Base-by-base conservation (phyloP, 2,888 invertebrate genomes). In the Amiota communis region DNA sequence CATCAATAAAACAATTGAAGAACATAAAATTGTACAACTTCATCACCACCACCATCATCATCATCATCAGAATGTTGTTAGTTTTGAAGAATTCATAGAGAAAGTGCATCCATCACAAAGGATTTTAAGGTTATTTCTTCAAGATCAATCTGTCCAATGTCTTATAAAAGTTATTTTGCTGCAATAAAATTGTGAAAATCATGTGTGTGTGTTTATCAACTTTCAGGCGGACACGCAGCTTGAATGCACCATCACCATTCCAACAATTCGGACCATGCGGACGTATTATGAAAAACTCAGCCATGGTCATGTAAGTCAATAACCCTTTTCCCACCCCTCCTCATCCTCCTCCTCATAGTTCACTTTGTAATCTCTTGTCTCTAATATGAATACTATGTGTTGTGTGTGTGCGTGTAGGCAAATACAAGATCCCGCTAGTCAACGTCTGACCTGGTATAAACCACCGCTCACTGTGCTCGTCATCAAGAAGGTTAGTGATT, bases 221-320 rank as follows among this genome's bases (percentile, higher is more conserved):
- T 93, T 93, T 0, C 92, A 98, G 98, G 93, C 93, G 97, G 87
- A 97, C 98, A 61, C 92, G 97, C 89, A 98, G 98, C 83, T 92
- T 98, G 90, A 98, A 98, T 92, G 98, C 98, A 17, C 98, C 98
- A 11, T 97, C 96, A 79, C 98, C 98, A 1, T 95, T 97, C 83
- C 97, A 97, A 90, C 97, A 97, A 88, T 98, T 98, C 91, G 98
- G 98, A 92, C 98, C 98, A 93, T 98, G 98, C 92, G 98, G 98
- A 85, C 95, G 97, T 82, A 97, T 98, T 89, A 96, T 97, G 96
- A 98, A 97, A 91, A 97, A 96, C 91, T 96, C 97, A 13, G 96
- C 96, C 53, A 96, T 97, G 95, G 96, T 97, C 89, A 96, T 98
- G 98, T 97, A 91, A 96, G 97, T 51, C 12, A n/a, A n/a, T n/a